phyloP scores from a whole-genome alignment of 2,797 vertebrate genomes.

The Cephalopachus bancanus region DNA sequence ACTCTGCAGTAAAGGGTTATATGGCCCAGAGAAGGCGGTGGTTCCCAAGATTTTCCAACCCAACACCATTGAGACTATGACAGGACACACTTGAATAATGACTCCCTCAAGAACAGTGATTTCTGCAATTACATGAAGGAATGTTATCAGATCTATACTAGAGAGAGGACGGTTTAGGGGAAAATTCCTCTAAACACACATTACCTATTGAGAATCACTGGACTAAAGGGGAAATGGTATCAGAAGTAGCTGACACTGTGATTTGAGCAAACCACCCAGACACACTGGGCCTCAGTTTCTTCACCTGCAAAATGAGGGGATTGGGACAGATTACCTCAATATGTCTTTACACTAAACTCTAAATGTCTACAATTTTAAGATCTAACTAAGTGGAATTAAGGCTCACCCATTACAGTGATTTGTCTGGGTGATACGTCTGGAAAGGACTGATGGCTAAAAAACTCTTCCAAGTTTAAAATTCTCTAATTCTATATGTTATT shows the following conservation, averaged over 20 bases:
- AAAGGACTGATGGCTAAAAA: conserved; percentile 20
- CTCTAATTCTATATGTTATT: conserved; percentile 35
- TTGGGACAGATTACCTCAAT: not conserved
- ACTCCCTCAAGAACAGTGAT: not conserved
- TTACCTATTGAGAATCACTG: not conserved
- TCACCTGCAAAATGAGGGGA: not conserved
- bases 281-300: not conserved
- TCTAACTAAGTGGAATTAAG: conserved; percentile 43
- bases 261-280: not conserved
- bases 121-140: not conserved
- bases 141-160: not conserved
- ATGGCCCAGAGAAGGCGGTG: not conserved
- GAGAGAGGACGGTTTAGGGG: not conserved
- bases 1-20: not conserved
- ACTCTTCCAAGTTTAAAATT: conserved; percentile 22
- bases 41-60: not conserved
- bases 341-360: not conserved
- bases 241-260: not conserved
- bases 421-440: not conserved
- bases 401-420: not conserved
- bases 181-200: not conserved
- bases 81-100: not conserved
- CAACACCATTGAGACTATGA: not conserved
- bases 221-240: not conserved
- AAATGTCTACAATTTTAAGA: conserved; percentile 23